Conservation (phyloP, 2,113 vertebrate species). For the Oplegnathus fasciatus region DNA sequence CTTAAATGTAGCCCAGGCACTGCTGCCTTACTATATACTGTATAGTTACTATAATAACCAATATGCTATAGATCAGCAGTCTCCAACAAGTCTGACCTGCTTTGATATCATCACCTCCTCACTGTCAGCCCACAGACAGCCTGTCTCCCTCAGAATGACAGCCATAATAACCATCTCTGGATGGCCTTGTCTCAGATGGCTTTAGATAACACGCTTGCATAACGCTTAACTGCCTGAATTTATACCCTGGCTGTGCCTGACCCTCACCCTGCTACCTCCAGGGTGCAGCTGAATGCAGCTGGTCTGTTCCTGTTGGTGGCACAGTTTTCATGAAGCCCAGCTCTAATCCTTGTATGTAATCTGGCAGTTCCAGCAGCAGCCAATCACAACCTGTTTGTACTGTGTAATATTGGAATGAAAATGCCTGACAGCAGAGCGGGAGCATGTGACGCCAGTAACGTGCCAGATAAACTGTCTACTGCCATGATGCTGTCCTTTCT, state of each 20-base stretch:
- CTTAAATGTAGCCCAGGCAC: neutral
- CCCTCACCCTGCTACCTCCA: conserved; percentile 61
- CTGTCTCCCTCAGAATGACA: conserved; percentile 69
- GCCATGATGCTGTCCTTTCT: conserved; percentile 39
- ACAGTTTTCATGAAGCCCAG: conserved; percentile 56
- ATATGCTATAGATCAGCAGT: conserved; percentile 25
- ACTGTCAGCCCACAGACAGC: conserved; percentile 59
- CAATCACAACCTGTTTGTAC: conserved; percentile 70
- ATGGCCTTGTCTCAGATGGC: conserved; percentile 70
- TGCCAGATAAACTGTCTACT: conserved; percentile 41
- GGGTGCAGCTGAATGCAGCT: conserved; percentile 60
- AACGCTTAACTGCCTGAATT: conserved; percentile 71
- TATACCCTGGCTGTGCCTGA: conserved; percentile 57
- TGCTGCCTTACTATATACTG: neutral
- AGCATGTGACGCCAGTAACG: conserved; percentile 59
- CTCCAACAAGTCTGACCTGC: conserved; percentile 57
- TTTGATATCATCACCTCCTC: conserved; percentile 65
- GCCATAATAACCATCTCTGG: conserved; percentile 63
- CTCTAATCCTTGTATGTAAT: conserved; percentile 79
- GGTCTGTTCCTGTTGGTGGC: conserved; percentile 61
- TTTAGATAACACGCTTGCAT: conserved; percentile 75
- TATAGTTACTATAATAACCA: conserved; percentile 3
- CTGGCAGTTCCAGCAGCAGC: conserved; percentile 70
- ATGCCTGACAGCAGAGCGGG: conserved; percentile 62
- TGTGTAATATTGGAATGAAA: conserved; percentile 70